These are phyloP conservation scores for Oedothorax gibbosus DNA, from an alignment of 1,140 invertebrate species.

Conservation along the genomic window DNA sequence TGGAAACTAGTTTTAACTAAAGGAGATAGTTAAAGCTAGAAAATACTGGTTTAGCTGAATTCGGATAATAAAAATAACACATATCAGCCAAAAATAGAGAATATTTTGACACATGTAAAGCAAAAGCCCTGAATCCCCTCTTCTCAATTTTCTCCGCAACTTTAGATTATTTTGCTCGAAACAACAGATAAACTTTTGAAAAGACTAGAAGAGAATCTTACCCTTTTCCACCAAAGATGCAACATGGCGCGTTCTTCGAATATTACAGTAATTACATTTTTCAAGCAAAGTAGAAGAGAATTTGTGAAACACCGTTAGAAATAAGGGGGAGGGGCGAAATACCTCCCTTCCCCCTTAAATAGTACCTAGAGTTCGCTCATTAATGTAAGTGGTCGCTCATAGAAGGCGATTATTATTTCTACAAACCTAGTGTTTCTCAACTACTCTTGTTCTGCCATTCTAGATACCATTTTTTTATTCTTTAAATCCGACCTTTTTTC, in stretches of 20 bases:
- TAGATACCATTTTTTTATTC: conserved; percentile 21
- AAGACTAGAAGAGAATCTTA: no score
- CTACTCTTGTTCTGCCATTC: conserved; percentile 15
- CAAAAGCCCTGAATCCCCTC: no score
- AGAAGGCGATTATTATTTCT: conserved; percentile 46
- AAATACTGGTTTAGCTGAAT: no score
- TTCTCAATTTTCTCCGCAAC: no score
- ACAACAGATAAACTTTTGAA: no score
- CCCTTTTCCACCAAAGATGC: no score
- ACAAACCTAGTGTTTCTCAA: conserved; percentile 27
- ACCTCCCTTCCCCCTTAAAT: neutral
- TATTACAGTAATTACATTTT: conserved; percentile 55
- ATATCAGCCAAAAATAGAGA: no score
- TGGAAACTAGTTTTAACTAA: no score
- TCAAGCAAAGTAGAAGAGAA: neutral
- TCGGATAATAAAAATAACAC: no score
- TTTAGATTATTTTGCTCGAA: no score
- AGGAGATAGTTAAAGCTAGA: no score
- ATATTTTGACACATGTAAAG: no score
- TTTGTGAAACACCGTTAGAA: neutral
- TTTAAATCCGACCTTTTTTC: neutral
- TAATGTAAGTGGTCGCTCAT: conserved; percentile 51
- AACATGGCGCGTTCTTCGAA: conserved; percentile 16
- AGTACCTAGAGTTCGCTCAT: conserved; percentile 24
- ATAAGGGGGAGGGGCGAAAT: neutral